Evolutionary conservation across 2,888 invertebrate species (phyloP).

Genomic region (Dioctria rufipes): DNA sequence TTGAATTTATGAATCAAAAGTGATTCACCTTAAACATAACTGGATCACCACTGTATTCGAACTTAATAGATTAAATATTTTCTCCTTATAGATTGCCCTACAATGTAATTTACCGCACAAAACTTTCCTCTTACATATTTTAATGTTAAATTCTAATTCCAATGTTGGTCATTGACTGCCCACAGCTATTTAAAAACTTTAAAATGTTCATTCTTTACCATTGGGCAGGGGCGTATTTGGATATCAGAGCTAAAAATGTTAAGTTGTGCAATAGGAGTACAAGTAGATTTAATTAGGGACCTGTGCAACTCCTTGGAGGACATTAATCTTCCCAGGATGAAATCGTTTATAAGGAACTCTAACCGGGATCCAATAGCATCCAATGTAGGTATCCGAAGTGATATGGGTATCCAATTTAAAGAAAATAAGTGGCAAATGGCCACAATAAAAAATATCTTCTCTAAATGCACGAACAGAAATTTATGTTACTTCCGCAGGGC

Average conservation of each 20-base stretch:
- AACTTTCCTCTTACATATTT: no score
- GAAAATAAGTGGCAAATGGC: conserved; percentile 25
- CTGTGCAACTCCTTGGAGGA: conserved; percentile 22
- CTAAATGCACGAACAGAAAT: conserved; percentile 13
- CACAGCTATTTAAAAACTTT: not conserved
- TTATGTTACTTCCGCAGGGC: conserved; percentile 7
- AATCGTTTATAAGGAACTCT: not conserved
- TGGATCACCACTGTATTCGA: no score
- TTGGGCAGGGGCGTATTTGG: no score
- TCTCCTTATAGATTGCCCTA: no score
- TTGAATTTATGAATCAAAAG: no score
- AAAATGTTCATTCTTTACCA: not conserved
- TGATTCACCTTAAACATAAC: no score
- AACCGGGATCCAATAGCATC: not conserved
- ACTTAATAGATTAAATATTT: no score
- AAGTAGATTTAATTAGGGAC: conserved; percentile 29
- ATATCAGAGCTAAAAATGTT: not conserved
- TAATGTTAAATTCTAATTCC: no score
- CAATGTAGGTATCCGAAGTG: no score
- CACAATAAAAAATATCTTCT: conserved; percentile 6
- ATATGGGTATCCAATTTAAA: not conserved
- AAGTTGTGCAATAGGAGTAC: not conserved
- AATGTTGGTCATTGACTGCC: no score
- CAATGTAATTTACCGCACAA: no score
- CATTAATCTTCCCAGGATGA: not conserved